Evolutionary conservation across 2,113 vertebrate species (phyloP).

Genomic region (Tyto alba): DNA sequence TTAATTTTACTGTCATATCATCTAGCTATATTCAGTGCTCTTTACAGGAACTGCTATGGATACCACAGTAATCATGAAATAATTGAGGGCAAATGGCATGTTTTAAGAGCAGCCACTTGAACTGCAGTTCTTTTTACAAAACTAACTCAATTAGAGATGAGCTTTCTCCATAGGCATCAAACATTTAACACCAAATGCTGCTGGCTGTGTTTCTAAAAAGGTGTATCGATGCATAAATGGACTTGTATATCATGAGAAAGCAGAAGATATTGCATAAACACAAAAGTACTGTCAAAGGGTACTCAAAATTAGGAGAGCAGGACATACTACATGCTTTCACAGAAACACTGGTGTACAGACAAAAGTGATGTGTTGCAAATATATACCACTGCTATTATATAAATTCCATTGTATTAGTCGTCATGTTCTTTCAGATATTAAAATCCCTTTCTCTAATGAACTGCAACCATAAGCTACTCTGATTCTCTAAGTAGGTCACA

Average conservation of each 20-base stretch:
- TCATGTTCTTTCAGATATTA: neutral
- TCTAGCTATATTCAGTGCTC: neutral
- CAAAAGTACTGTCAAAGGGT: neutral
- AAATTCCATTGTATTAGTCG: slow-evolving; percentile 2
- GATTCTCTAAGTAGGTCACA: slow-evolving; percentile 47
- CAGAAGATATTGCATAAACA: neutral
- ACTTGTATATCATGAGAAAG: neutral
- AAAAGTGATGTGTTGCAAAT: neutral
- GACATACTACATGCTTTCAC: neutral
- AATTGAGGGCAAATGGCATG: neutral
- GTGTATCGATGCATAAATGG: neutral
- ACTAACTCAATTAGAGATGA: neutral
- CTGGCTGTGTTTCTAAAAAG: neutral
- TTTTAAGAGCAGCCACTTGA: neutral
- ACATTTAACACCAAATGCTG: neutral
- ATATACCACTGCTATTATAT: neutral
- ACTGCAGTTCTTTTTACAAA: neutral
- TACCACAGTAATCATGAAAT: neutral
- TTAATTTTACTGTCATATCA: neutral
- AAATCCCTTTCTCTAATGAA: slow-evolving; percentile 40
- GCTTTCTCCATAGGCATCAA: neutral
- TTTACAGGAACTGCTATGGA: neutral
- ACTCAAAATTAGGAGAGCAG: neutral
- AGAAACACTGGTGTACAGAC: neutral
- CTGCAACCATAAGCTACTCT: neutral